Base-by-base conservation (phyloP, 1,140 invertebrate genomes). In the Ruditapes philippinarum region DNA sequence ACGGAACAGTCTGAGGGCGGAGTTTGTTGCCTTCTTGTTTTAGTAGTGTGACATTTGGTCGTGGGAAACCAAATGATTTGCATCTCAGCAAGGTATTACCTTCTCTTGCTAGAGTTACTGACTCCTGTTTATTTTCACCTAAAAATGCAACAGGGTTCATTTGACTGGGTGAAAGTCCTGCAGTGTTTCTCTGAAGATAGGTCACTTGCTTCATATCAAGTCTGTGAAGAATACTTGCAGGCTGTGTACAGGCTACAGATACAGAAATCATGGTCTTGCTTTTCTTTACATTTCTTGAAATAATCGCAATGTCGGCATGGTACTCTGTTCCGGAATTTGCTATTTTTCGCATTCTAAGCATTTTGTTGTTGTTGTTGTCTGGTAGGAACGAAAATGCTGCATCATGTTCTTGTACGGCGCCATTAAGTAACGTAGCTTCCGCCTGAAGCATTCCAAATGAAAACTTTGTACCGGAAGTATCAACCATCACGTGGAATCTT, bases 311-410 rank as follows among this genome's bases (percentile, higher is more conserved):
- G 31, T 84, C 62, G 12, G 40, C 9, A 28, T 73, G 65, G n/a
- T 84, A 70, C 31, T 73, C 82, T 2, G 22, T 54, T n/a, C 25
- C 45, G 2, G 36, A 74, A 14, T 42, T 11, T 4, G 42, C 65
- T n/a, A 54, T 84, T 54, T 70, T 3, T 22, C 45, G 45, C 22
- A 70, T 5, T 38, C 57, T 62, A 0, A 51, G 11, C 9, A 19
- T 36, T 33, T 70, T 84, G 33, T 28, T 33, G 5, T 17, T 28
- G 5, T 60, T 68, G 22, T 45, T 19, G 49, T 73, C 49, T n/a
- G 82, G 68, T 54, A 84, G 62, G 57, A 84, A 84, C 14, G 82
- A 84, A 70, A 51, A 84, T 51, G 82, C 65, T 0, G 65, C 42
- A 31, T 57, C 36, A 36, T 70, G 42, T 12, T n/a, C n/a, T 25